Evolutionary conservation across 2,797 vertebrate species (phyloP).

Genomic region (Coendou prehensilis): DNA sequence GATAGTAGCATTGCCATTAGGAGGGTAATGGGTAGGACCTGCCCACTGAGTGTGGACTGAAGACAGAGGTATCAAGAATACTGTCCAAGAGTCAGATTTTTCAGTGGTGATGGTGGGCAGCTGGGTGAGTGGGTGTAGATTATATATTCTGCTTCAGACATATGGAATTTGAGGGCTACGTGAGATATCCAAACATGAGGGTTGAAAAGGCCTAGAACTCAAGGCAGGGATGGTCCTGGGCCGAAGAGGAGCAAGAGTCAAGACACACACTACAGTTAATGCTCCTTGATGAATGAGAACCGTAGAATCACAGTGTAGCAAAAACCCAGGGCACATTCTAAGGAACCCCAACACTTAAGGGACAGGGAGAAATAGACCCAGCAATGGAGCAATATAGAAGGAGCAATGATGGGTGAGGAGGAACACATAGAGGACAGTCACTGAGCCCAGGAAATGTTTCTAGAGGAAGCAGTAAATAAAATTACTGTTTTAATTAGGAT

Average conservation of each 20-base stretch:
- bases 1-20: not conserved
- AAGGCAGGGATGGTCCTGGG: not conserved
- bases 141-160: constrained; percentile 19
- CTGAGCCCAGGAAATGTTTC: constrained; percentile 39
- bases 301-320: not conserved
- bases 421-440: not conserved
- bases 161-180: not conserved
- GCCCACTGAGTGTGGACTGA: not conserved
- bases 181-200: constrained; percentile 2
- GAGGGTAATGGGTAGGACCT: not conserved
- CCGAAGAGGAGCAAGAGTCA: not conserved
- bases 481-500: constrained; percentile 70
- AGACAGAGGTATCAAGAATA: not conserved
- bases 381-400: not conserved
- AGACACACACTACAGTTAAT: not conserved
- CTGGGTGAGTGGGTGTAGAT: not conserved
- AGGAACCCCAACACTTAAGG: not conserved
- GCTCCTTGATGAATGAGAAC: not conserved
- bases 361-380: not conserved
- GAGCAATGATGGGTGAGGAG: not conserved
- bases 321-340: not conserved
- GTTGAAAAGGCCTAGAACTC: not conserved
- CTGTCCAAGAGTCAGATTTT: not conserved
- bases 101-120: not conserved
- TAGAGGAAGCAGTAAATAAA: constrained; percentile 3